These are phyloP conservation scores for Heliconius himera DNA, from an alignment of 1,140 invertebrate species.

Conservation along the genomic window DNA sequence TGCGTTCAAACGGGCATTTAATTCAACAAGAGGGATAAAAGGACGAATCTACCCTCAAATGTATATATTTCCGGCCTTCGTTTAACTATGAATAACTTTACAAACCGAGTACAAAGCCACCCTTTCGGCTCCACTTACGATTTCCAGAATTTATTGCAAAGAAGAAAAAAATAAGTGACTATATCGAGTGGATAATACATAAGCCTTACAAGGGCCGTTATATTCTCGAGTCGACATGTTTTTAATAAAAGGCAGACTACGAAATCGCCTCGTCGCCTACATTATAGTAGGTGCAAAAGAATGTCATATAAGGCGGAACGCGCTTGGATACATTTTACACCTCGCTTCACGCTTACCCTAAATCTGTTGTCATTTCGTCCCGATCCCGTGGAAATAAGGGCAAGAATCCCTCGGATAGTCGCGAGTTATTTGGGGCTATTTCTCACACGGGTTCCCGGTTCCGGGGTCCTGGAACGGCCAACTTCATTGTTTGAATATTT, in stretches of 20 bases:
- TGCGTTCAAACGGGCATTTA: background rate
- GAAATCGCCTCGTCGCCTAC: slow-evolving; percentile 67
- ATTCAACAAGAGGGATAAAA: slow-evolving; percentile 4
- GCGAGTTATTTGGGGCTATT: slow-evolving; percentile 73
- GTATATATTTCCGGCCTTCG: slow-evolving; percentile 56
- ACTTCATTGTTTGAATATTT: slow-evolving; percentile 73
- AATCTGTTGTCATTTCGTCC: slow-evolving; percentile 78
- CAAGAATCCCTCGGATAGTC: slow-evolving; percentile 72
- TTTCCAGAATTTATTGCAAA: slow-evolving; percentile 41
- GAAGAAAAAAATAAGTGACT: slow-evolving; percentile 39
- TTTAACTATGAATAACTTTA: slow-evolving; percentile 55
- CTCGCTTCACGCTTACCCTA: slow-evolving; percentile 77
- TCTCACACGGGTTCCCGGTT: slow-evolving; percentile 60
- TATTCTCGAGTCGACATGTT: slow-evolving; percentile 59
- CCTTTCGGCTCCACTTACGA: slow-evolving; percentile 38
- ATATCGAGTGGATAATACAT: slow-evolving; percentile 32
- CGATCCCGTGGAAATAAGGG: slow-evolving; percentile 74
- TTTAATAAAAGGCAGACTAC: slow-evolving; percentile 78
- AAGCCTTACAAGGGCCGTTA: slow-evolving; percentile 30
- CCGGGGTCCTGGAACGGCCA: slow-evolving; percentile 39
- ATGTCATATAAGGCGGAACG: slow-evolving; percentile 74
- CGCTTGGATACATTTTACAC: slow-evolving; percentile 78
- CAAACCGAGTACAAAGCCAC: slow-evolving; percentile 43
- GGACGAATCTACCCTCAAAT: slow-evolving; percentile 37
- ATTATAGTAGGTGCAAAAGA: slow-evolving; percentile 71